Base-by-base conservation (phyloP, 2,888 invertebrate species). In the Erynnis tages region DNA sequence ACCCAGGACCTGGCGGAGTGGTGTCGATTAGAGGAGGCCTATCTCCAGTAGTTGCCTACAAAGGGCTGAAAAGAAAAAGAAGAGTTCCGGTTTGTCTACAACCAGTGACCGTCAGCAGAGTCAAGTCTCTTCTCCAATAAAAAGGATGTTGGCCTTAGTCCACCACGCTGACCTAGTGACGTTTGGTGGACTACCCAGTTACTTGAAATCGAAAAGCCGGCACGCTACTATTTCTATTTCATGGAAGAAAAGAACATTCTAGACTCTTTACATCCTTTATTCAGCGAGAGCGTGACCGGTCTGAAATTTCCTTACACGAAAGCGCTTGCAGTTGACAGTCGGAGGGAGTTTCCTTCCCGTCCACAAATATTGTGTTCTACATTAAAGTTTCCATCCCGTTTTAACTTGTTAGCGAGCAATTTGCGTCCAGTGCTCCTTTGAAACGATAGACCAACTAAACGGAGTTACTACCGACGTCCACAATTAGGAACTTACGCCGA, bases 251-350 rank as follows among this genome's bases (percentile, higher is more conserved):
- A 10, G 29, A 4, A 29, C 11, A 29, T 29, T 29, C 29, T 11
- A 29, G 29, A 1, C 11, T 5, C 29, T 29, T 2, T 29, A 29
- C n/a, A n/a, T n/a, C n/a, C n/a, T n/a, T n/a, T n/a, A n/a, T n/a
- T n/a, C n/a, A 30, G 11, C 40, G 17, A 17, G 11, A 21, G 19
- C 76, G 75, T 79, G 80, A 77, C 76, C 74, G 67, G 65, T 67
- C 76, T 76, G 70, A 79, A 79, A 77, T 81, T 79, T 78, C 73
- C 79, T 79, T 74, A 78, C 76, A 75, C 77, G 79, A 80, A 79
- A 73, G 71, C 78, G 72, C 76, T 77, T 82, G 82, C 78, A 78
- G 78, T 79, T 83, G 85, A 82, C 84, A 83, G 82, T 73, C 54
- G 62, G 66, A n/a, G 65, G 53, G 60, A 63, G 65, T 63, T 69